Base-by-base conservation (phyloP, 1,140 invertebrate genomes). In the Semibalanus balanoides region DNA sequence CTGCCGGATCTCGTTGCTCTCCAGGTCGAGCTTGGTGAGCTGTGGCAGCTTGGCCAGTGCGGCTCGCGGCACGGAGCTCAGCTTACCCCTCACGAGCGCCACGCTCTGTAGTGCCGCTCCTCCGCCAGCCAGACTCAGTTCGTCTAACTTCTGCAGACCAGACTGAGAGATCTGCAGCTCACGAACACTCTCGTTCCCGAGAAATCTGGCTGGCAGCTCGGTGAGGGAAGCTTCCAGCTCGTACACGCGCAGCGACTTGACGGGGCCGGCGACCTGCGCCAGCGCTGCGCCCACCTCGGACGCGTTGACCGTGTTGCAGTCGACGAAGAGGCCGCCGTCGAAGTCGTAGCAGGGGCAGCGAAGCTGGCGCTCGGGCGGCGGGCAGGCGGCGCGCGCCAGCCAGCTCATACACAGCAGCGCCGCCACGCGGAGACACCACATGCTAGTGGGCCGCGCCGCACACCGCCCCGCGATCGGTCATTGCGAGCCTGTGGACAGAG, bases 301-400 rank as follows among this genome's bases (percentile, higher is more conserved):
- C 31, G 89, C 86, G n/a, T 89, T 90, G 9, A 90, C 90, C 76
- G 89, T 91, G 28, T 93, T 91, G 82, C 94, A 96, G 84, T 96
- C 93, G 79, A 96, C 86, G 84, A 93, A 94, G 74, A 95, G 87
- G 35, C 92, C 93, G 85, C 94, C 92, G 83, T 94, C 92, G 82
- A 94, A 93, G 84, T 92, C 92, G 86, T 94, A 95, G 84, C 94
- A 96, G 0, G 92, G 91, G 84, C 94, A 96, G 79, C 88, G 89
- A 27, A 90, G 89, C 82, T 89, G 91, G 79, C 89, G 88, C 79
- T 88, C 84, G 79, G 90, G 87, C 79, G 86, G 88, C 69, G 91
- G 91, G 81, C 91, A 92, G 76, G 87, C 85, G 64, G 85, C 83
- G 7, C 30, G 5, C 31, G 72, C 76, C 25, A 35, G 51, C 51